phyloP scores from a whole-genome alignment of 2,113 vertebrate genomes.

The Campylomormyrus tamandua region DNA sequence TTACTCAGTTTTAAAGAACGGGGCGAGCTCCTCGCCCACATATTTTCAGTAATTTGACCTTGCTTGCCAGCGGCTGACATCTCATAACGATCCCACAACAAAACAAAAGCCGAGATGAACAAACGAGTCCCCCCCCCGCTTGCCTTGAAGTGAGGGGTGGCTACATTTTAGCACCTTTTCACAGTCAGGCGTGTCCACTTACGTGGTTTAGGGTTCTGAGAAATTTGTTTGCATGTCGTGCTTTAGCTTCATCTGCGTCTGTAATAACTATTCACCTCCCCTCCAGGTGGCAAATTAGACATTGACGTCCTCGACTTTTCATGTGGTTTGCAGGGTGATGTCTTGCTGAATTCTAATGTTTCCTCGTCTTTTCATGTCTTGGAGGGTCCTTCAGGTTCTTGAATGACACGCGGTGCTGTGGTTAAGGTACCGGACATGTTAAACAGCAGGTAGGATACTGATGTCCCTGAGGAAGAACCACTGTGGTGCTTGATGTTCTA shows the following conservation, averaged over 20 bases:
- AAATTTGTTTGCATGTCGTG: background rate
- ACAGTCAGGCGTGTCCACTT: background rate
- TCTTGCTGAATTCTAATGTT: background rate
- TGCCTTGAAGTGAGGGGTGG: background rate
- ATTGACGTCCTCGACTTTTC: background rate
- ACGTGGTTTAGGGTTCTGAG: background rate
- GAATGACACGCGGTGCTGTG: background rate
- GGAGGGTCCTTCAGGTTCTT: background rate
- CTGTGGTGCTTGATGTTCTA: background rate
- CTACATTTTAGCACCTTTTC: background rate
- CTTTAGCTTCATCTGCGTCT: background rate
- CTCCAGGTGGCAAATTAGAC: background rate
- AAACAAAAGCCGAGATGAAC: background rate
- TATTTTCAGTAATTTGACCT: conserved; percentile 8
- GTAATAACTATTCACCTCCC: background rate
- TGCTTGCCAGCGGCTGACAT: background rate
- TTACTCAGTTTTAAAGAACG: background rate
- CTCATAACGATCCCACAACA: background rate
- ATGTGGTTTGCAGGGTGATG: background rate
- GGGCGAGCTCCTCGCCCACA: background rate
- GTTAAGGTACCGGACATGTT: background rate
- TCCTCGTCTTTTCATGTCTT: background rate
- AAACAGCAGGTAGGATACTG: background rate
- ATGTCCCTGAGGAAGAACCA: background rate
- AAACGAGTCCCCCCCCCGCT: background rate